A percentile compares a stretch with the other conserved stretches of the same genome.
Evolutionary conservation across 2,888 invertebrate genomes (phyloP).

Genomic region (Nysson spinosus): DNA sequence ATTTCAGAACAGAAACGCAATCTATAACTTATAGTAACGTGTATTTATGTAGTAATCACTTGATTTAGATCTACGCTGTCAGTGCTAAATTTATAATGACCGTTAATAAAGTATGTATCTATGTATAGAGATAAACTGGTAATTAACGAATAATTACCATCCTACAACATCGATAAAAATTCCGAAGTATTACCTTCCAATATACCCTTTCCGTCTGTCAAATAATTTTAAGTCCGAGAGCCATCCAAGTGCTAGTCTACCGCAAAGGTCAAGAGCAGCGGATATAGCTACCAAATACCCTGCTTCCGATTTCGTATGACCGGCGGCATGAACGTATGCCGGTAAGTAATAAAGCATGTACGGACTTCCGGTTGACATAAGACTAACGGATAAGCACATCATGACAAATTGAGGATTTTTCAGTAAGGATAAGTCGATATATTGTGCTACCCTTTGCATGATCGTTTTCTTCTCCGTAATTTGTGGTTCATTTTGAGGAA

Average conservation of each 20-base stretch:
- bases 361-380: slow-evolving; percentile 88
- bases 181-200: slow-evolving; percentile 84
- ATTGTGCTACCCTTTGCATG: slow-evolving; percentile 77
- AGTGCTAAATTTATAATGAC: too few relatives aligned
- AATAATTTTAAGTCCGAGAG: slow-evolving; percentile 86
- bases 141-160: too few relatives aligned
- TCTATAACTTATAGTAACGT: too few relatives aligned
- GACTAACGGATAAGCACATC: slow-evolving; percentile 85
- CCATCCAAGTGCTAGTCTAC: slow-evolving; percentile 86
- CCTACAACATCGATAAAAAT: too few relatives aligned
- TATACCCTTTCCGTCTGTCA: slow-evolving; percentile 85
- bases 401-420: slow-evolving; percentile 84
- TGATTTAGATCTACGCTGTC: too few relatives aligned
- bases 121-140: too few relatives aligned
- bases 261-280: slow-evolving; percentile 85
- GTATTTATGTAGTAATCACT: too few relatives aligned
- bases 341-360: slow-evolving; percentile 87
- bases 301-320: slow-evolving; percentile 81
- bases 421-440: slow-evolving; percentile 84
- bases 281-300: slow-evolving; percentile 87
- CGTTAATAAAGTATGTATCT: too few relatives aligned
- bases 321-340: slow-evolving; percentile 84
- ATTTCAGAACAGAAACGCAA: too few relatives aligned
- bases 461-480: slow-evolving; percentile 53
- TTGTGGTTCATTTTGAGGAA: slow-evolving; percentile 41